Base-by-base conservation (phyloP, 2,888 invertebrate genomes). In the Brenthis ino region DNA sequence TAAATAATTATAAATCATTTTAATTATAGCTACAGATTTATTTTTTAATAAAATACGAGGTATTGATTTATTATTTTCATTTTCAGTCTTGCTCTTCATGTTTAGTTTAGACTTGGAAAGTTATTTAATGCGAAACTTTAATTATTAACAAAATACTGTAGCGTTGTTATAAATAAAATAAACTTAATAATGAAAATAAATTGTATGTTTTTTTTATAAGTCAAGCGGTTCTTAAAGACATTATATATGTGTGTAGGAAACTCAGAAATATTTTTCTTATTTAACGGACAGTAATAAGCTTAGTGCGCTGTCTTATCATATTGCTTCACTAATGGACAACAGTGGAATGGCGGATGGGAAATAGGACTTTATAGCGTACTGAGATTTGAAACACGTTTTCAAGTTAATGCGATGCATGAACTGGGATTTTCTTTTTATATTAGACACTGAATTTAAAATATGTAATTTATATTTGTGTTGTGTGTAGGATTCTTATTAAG, bases 181-280 rank as follows among this genome's bases (percentile, higher is more conserved):
- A 48, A n/a, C 12, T 0, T 33, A 63, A 20, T 43, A 53, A 12
- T 16, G 20, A 33, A 12, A 12, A 48, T 60, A 56, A 11, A 14
- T 55, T 13, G 14, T 37, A 56, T 37, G 33, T 56, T n/a, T 48
- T 33, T 33, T 60, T 50, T 60, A 50, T n/a, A 50, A 48, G 3
- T 28, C 48, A n/a, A 43, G 11, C 8, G 1, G 8, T 43, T 43
- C 11, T 43, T 11, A 43, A 43, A 43, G 37, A 43, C 37, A 43
- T 43, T 43, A 43, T 43, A 50, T 60, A 60, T 33, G 50, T 33
- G 50, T 28, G n/a, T 48, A 33, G n/a, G 50, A 60, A 60, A 50
- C 60, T 33, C 28, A 77, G 78, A 84, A 82, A 83, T 82, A 81
- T 85, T 84, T 82, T 75, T 79, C 80, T 79, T 80, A 82, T 85